phyloP scores from a whole-genome alignment of 30 jellyfish, hydroid and myxozoan species.

The Sanderia malayensis region DNA sequence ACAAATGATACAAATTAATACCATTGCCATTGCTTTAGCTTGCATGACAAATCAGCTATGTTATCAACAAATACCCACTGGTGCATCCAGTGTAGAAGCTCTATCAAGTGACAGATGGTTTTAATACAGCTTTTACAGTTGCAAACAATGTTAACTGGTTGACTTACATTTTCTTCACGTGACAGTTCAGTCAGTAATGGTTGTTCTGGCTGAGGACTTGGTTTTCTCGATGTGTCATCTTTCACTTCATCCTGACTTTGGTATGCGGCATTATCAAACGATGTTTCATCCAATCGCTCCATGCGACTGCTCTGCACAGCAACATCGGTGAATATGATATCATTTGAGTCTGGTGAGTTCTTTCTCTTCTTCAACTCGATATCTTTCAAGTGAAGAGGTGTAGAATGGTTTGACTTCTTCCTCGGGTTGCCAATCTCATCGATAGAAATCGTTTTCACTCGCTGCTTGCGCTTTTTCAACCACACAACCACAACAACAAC shows the following conservation, averaged over 20 bases:
- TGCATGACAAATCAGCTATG: too few relatives aligned
- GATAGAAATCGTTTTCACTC: not conserved
- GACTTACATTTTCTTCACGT: slow-evolving; percentile 3
- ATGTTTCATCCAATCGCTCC: slow-evolving; percentile 22
- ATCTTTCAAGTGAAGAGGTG: slow-evolving; percentile 12
- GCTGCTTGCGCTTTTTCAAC: slow-evolving; percentile 24
- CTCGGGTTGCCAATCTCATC: not conserved
- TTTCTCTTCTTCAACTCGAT: not conserved
- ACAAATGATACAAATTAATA: too few relatives aligned
- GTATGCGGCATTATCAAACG: slow-evolving; percentile 31
- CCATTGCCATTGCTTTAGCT: too few relatives aligned
- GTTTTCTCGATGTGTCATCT: not conserved
- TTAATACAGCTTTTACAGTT: too few relatives aligned
- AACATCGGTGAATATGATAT: slow-evolving; percentile 24
- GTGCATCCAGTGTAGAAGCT: too few relatives aligned
- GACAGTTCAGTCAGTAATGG: slow-evolving; percentile 14
- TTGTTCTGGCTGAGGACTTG: not conserved
- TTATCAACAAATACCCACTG: too few relatives aligned
- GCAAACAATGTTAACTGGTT: too few relatives aligned
- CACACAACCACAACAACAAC: slow-evolving; percentile 33
- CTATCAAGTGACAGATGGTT: too few relatives aligned
- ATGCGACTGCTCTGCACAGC: not conserved
- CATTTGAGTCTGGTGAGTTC: slow-evolving; percentile 23
- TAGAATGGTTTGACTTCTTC: not conserved
- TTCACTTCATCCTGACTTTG: slow-evolving; percentile 9